Conservation (phyloP, 2,797 vertebrate genomes). For the Neopelma chrysocephalum region DNA sequence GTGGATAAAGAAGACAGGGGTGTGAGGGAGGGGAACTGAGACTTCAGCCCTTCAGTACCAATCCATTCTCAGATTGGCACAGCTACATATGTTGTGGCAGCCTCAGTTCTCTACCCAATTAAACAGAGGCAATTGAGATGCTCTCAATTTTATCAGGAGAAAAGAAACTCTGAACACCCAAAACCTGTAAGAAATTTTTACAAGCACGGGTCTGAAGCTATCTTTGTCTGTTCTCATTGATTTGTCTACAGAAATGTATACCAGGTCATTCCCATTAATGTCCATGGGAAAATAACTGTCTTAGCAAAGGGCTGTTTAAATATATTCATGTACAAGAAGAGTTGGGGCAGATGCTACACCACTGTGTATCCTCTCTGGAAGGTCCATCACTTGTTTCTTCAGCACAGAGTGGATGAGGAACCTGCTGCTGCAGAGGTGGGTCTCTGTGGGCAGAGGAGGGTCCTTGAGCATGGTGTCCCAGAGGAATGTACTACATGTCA, state of each 20-base stretch:
- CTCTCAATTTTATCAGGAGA: neutral
- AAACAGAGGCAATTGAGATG: neutral
- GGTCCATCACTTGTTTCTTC: neutral
- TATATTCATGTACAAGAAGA: neutral
- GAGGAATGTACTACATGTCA: neutral
- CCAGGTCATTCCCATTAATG: neutral
- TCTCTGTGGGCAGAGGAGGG: neutral
- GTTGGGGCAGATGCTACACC: rapidly evolving
- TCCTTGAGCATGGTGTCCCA: neutral
- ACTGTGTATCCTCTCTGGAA: neutral
- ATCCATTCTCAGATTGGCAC: neutral
- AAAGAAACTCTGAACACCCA: rapidly evolving
- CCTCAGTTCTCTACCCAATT: neutral
- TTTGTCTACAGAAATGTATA: neutral
- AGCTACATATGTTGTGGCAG: neutral
- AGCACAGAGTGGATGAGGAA: neutral
- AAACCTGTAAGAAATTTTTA: neutral
- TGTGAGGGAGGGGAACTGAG: neutral
- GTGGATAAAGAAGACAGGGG: neutral
- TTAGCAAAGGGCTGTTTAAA: neutral
- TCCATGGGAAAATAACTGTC: neutral
- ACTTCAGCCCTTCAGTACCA: neutral
- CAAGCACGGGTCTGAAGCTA: neutral
- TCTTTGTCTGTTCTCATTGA: neutral
- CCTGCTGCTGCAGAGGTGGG: neutral